These are phyloP conservation scores for Nannobrachium achirus DNA, from an alignment of 2,113 vertebrate genomes.

Conservation along the genomic window DNA sequence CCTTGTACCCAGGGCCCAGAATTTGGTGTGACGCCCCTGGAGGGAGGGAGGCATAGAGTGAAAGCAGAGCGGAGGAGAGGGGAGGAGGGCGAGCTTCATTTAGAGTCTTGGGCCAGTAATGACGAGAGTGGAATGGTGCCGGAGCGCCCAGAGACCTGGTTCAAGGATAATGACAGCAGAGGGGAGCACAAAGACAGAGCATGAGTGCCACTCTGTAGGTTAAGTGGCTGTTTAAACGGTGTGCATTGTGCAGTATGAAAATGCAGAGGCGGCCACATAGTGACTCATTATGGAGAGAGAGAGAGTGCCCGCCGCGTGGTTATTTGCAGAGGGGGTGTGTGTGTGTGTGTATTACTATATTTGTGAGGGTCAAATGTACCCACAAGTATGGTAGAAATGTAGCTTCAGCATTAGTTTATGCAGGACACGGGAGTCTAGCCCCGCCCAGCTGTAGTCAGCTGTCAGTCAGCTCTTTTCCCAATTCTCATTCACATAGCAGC, in stretches of 20 bases:
- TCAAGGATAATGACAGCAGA: conserved; percentile 56
- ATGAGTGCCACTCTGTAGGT: conserved; percentile 33
- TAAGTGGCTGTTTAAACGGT: conserved; percentile 52
- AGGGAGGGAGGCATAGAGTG: not conserved
- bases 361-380: not conserved
- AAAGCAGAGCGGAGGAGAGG: not conserved
- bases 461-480: no score
- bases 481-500: no score
- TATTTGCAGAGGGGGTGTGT: conserved; percentile 31
- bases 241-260: conserved; percentile 31
- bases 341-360: not conserved
- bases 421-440: no score
- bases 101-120: conserved; percentile 4
- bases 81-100: not conserved
- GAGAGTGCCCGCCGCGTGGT: not conserved
- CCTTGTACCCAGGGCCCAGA: no score
- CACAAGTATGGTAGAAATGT: not conserved
- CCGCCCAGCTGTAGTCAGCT: no score
- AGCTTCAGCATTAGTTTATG: no score
- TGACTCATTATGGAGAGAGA: conserved; percentile 14
- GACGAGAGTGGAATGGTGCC: conserved; percentile 32
- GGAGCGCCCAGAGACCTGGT: conserved; percentile 37
- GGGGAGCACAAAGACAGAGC: conserved; percentile 31
- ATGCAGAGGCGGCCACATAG: conserved; percentile 16
- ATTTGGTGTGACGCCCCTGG: conserved; percentile 19